These are phyloP conservation scores for Gobionotothen gibberifrons DNA, from an alignment of 2,797 vertebrate genomes.

Conservation along the genomic window DNA sequence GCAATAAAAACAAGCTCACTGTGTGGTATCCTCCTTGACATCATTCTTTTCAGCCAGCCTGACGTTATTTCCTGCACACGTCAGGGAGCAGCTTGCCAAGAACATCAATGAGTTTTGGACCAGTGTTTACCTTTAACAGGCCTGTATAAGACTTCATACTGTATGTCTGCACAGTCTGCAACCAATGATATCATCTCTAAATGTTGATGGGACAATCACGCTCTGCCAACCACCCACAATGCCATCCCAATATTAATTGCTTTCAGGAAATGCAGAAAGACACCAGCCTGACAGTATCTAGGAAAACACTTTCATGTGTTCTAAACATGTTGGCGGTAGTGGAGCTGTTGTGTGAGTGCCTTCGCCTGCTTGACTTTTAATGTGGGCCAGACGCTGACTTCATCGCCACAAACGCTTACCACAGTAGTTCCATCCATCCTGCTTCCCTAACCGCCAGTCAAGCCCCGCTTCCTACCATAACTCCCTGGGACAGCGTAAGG, in stretches of 20 bases:
- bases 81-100: constrained; percentile 63
- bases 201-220: constrained; percentile 19
- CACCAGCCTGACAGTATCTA: constrained; percentile 30
- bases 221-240: constrained; percentile 55
- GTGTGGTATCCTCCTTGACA: constrained; percentile 67
- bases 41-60: constrained; percentile 60
- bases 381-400: constrained; percentile 80
- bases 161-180: constrained; percentile 46
- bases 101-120: constrained; percentile 58
- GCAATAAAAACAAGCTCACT: constrained; percentile 55
- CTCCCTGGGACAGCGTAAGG: constrained; percentile 49
- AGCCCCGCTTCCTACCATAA: constrained; percentile 77
- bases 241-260: constrained; percentile 9
- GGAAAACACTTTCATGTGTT: constrained; percentile 43
- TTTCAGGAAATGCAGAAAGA: constrained; percentile 35
- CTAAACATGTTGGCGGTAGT: constrained; percentile 61
- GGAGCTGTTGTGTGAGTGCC: constrained; percentile 60
- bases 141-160: constrained; percentile 43
- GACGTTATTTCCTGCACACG: constrained; percentile 66
- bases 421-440: constrained; percentile 81
- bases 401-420: constrained; percentile 73
- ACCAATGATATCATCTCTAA: constrained; percentile 63
- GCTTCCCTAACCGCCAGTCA: constrained; percentile 67
- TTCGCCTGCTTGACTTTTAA: constrained; percentile 62
- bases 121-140: constrained; percentile 63